Evolutionary conservation across 2,888 invertebrate species (phyloP), one percentile per base, ranked within the genome.

Genomic region (Melipona beecheii): DNA sequence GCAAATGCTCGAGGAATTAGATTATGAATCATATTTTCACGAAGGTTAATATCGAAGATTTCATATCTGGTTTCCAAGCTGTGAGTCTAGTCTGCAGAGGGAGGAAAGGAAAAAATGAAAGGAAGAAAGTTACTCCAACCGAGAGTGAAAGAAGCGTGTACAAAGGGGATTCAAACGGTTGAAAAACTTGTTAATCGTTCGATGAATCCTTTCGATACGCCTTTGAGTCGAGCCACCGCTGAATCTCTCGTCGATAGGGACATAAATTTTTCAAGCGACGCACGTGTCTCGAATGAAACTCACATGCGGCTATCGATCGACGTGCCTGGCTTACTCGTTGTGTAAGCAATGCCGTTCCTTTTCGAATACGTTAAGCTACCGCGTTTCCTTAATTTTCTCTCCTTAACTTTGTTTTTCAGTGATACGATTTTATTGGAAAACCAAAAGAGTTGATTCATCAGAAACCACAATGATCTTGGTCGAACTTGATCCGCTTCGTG

Each of bases 271-370:
- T 85, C 80, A 80, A 62, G 36, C 75, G 75, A 21, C n/a, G 74
- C 84, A 84, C 85, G 84, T 85, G 85, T 56, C 81, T 11, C 43
- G 84, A 66, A 81, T 77, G 66, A 69, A 78, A 81, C 76, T 84
- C 74, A 75, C 80, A 73, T 73, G 81, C 85, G 64, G 31, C 65
- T 76, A 85, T 85, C 84, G 84, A 85, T 84, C 84, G 84, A 71
- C 72, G 80, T 73, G 80, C 36, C 70, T 70, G 56, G 60, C 69
- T 56, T 31, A 31, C 65, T 62, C 43, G 66, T 84, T 81, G 80
- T 80, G 79, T 68, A 84, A 65, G 79, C 75, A 58, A 80, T 52
- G 64, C 60, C 49, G 52, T 66, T 49, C 65, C 74, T 77, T 74
- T 74, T 62, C 58, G 52, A 81, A 81, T 72, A 64, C 31, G 65